Evolutionary conservation across 2,797 vertebrate genomes (phyloP), one percentile per base, ranked within the genome.

Genomic region (Sardinella longiceps): DNA sequence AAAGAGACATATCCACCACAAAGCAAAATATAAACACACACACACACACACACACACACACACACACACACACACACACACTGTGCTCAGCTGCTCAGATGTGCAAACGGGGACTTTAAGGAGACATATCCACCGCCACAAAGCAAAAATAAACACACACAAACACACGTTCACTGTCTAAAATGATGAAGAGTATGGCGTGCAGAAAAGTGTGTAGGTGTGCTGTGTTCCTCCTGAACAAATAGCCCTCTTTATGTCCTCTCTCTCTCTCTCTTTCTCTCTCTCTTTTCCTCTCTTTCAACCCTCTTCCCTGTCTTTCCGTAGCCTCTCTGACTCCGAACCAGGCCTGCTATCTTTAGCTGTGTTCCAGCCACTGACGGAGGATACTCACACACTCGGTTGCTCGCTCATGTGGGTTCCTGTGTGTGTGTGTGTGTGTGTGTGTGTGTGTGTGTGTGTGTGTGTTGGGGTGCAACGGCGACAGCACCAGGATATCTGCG

Each of bases 341-440:
- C 11, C 7, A 1, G 63, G 30, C 70, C 70, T 43, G 70, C 70
- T 77, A 77, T 77, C 33, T 77, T 77, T 77, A 77, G 70, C 70
- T 10, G 33, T 77, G 33, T 77, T 77, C 70, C 70, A 77, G 33
- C 70, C 33, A 77, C 70, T 20, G 39, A 43, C 70, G 37, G 70
- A 77, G 70, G 14, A 74, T 77, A 23, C 33, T 9, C 6, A 18
- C 56, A 74, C 43, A 23, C 33, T 9, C 6, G 33, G n/a, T 48
- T 12, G 12, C 25, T n/a, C 33, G 20, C 70, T 37, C 11, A 7
- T 77, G 70, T 77, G 70, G 2, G 70, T 43, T 70, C 25, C 11
- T 2, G 15, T 84, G 60, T 84, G 18, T 82, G 66, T 20, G 18
- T 82, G 66, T 20, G 18, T 82, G 66, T 20, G 18, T 82, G 66